Evolutionary conservation across 2,888 invertebrate genomes (phyloP).

Genomic region (Tupiocoris notatus): DNA sequence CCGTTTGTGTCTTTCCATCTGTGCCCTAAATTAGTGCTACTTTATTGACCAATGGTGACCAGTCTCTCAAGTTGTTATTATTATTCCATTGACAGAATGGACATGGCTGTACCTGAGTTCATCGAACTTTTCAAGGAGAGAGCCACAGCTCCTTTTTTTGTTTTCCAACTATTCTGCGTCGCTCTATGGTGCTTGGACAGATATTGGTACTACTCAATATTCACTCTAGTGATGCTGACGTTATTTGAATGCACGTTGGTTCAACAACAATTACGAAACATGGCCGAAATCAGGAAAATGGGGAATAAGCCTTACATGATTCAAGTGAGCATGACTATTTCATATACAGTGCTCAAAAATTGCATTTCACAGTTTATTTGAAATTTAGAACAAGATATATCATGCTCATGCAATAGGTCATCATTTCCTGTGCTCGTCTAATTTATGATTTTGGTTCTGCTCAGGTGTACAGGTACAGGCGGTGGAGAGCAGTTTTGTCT

Average conservation of each 20-base stretch:
- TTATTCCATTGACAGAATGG: constrained; percentile 59
- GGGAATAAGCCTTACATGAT: constrained; percentile 94
- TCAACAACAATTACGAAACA: constrained; percentile 94
- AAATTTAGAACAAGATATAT: no score
- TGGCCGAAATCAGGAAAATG: constrained; percentile 99
- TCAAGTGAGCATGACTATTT: constrained; percentile 56
- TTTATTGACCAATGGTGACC: no score
- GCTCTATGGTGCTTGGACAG: constrained; percentile 98
- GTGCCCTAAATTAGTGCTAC: no score
- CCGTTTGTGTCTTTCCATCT: no score
- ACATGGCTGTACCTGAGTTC: constrained; percentile 91
- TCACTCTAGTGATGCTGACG: constrained; percentile 92
- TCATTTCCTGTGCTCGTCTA: not conserved
- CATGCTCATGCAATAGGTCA: no score
- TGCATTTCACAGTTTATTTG: no score
- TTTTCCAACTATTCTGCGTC: constrained; percentile 99
- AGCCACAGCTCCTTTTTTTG: constrained; percentile 99
- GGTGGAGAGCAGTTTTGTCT: constrained; percentile 83
- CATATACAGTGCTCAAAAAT: not conserved
- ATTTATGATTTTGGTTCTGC: constrained; percentile 8
- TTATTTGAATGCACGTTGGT: constrained; percentile 97
- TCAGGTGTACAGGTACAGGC: constrained; percentile 83
- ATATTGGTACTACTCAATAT: constrained; percentile 97
- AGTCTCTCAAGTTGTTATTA: no score
- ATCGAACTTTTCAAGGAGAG: constrained; percentile 94